These are phyloP conservation scores for Cheilosia grossa DNA, from an alignment of 2,888 invertebrate genomes.

Conservation along the genomic window DNA sequence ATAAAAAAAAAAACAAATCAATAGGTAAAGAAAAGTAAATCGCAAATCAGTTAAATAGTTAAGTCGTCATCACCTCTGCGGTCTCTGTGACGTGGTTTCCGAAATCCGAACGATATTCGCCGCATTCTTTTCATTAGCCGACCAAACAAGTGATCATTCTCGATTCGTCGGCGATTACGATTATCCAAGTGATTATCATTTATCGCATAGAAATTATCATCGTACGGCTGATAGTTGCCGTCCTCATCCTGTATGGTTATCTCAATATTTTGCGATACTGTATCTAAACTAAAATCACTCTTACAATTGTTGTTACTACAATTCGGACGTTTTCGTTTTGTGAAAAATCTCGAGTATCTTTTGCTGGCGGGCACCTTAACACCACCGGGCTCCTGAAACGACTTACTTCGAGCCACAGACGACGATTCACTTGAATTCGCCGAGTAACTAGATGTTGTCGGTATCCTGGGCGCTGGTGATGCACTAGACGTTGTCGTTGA, in stretches of 20 bases:
- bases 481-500: slow-evolving; percentile 76
- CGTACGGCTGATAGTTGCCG: slow-evolving; percentile 81
- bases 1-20: slow-evolving; percentile 50
- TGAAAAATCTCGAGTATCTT: slow-evolving; percentile 81
- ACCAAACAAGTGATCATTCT: slow-evolving; percentile 80
- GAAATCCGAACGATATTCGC: slow-evolving; percentile 82
- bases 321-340: slow-evolving; percentile 80
- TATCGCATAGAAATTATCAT: slow-evolving; percentile 80
- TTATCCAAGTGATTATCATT: slow-evolving; percentile 78
- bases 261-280: slow-evolving; percentile 82
- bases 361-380: slow-evolving; percentile 77
- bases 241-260: slow-evolving; percentile 83
- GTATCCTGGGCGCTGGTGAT: slow-evolving; percentile 78
- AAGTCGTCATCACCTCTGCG: slow-evolving; percentile 82
- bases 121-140: slow-evolving; percentile 82
- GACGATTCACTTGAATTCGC: slow-evolving; percentile 75
- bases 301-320: slow-evolving; percentile 74
- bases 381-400: slow-evolving; percentile 83
- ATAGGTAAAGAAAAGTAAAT: slow-evolving; percentile 33
- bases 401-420: slow-evolving; percentile 82
- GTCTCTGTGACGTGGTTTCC: slow-evolving; percentile 82
- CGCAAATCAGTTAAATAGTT: slow-evolving; percentile 59
- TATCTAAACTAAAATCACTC: slow-evolving; percentile 81
- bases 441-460: slow-evolving; percentile 59
- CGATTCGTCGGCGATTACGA: slow-evolving; percentile 77